phyloP scores from a whole-genome alignment of 2,113 vertebrate species.

The Amphilophus citrinellus region DNA sequence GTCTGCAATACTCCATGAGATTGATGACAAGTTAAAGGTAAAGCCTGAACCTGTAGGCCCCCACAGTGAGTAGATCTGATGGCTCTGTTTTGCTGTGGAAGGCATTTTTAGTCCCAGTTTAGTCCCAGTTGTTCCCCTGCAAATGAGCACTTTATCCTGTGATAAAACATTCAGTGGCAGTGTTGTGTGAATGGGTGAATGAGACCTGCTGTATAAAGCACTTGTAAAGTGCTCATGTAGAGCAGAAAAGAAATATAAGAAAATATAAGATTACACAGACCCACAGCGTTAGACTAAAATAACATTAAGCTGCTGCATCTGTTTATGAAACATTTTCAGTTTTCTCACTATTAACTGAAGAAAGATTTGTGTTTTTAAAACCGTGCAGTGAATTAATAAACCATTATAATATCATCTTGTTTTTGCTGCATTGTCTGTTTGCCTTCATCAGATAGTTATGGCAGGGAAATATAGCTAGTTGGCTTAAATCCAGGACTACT shows the following conservation, averaged over 20 bases:
- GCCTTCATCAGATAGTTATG: not conserved
- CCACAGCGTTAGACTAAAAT: constrained; percentile 2
- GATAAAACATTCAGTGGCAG: not conserved
- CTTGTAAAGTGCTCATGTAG: too few species aligned
- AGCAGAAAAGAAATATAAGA: too few species aligned
- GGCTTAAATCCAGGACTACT: not conserved
- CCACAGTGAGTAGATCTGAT: not conserved
- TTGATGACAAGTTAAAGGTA: not conserved
- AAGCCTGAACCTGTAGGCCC: not conserved
- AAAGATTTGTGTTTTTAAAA: too few species aligned
- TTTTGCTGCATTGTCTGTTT: not conserved
- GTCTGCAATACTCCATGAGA: not conserved
- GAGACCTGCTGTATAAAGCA: too few species aligned
- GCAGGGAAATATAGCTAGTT: not conserved
- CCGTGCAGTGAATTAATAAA: not conserved
- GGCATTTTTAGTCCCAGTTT: not conserved
- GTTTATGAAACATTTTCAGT: not conserved
- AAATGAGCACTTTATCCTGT: not conserved
- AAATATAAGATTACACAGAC: too few species aligned
- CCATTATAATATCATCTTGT: not conserved
- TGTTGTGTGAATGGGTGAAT: too few species aligned
- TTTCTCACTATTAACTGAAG: not conserved
- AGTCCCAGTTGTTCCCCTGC: not conserved
- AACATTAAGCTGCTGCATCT: not conserved
- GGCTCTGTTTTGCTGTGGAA: not conserved